Evolutionary conservation across 2,113 vertebrate species (phyloP).

Genomic region (Xiphophorus maculatus): DNA sequence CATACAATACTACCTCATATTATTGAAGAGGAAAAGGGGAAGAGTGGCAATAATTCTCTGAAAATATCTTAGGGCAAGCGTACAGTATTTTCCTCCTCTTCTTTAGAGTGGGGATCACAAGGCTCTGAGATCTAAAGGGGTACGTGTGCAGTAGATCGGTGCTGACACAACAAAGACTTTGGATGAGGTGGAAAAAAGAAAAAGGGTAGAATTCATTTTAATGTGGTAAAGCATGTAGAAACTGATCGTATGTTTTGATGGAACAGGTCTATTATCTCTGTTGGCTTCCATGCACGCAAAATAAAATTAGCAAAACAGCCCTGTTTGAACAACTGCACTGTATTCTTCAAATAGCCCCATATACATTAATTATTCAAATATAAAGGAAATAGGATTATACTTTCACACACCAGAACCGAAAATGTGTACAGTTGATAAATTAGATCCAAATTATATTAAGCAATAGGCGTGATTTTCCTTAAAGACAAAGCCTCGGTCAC

Average conservation of each 20-base stretch:
- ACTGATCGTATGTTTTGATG: constrained; percentile 41
- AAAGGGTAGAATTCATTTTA: constrained; percentile 27
- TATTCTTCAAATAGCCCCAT: constrained; percentile 56
- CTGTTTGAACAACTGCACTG: constrained; percentile 32
- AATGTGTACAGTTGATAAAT: constrained; percentile 16
- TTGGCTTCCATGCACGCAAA: constrained; percentile 7
- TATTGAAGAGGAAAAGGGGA: constrained; percentile 68
- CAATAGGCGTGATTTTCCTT: not conserved
- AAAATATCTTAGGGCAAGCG: constrained; percentile 65
- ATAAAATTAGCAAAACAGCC: constrained; percentile 48
- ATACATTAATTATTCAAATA: constrained; percentile 64
- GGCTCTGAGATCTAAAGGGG: constrained; percentile 53
- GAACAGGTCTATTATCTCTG: constrained; percentile 33
- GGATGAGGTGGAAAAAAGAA: constrained; percentile 51
- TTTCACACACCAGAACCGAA: constrained; percentile 49
- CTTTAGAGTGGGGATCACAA: constrained; percentile 49
- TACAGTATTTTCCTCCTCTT: constrained; percentile 61
- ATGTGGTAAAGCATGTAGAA: constrained; percentile 29
- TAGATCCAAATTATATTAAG: not conserved
- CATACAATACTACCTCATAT: constrained; percentile 70
- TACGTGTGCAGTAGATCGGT: constrained; percentile 35
- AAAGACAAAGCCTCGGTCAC: constrained; percentile 77
- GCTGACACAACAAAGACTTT: constrained; percentile 59
- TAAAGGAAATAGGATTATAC: constrained; percentile 50
- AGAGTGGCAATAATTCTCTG: constrained; percentile 68